A percentile compares a stretch with the other conserved stretches of the same genome.
Evolutionary conservation across 2,797 vertebrate genomes (phyloP).

Genomic region (Hylomyscus alleni): DNA sequence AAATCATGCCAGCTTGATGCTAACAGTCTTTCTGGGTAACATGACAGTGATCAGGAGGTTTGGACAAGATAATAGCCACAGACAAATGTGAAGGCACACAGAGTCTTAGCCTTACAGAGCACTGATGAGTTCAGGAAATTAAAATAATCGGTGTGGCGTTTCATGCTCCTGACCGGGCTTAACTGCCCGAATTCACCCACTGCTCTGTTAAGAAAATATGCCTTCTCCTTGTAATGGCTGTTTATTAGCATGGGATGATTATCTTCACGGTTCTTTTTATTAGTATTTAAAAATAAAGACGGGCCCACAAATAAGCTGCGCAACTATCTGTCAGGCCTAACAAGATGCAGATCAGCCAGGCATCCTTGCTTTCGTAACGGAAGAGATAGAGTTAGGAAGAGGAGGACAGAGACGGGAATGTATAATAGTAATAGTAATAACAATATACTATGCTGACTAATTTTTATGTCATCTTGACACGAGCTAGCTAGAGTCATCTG

Average conservation of each 20-base stretch:
- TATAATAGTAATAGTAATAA: constrained; percentile 42
- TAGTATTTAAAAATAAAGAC: constrained; percentile 78
- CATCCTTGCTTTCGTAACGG: constrained; percentile 38
- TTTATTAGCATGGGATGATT: constrained; percentile 36
- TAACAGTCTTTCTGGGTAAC: constrained; percentile 78
- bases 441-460: background rate
- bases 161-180: constrained; percentile 69
- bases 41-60: constrained; percentile 81
- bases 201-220: constrained; percentile 68
- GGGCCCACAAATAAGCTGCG: constrained; percentile 60
- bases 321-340: constrained; percentile 61
- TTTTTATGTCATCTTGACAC: background rate
- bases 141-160: constrained; percentile 86
- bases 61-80: constrained; percentile 84
- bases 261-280: constrained; percentile 80
- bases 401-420: constrained; percentile 15
- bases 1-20: constrained; percentile 88
- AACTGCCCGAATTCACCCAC: constrained; percentile 69
- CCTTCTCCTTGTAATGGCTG: background rate
- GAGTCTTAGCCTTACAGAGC: constrained; percentile 82
- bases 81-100: constrained; percentile 84
- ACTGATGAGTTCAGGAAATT: constrained; percentile 89
- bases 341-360: constrained; percentile 48
- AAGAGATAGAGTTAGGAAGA: constrained; percentile 59
- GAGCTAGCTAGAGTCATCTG: background rate